These are phyloP conservation scores for Etheostoma cragini DNA, from an alignment of 2,113 vertebrate genomes.

Conservation along the genomic window DNA sequence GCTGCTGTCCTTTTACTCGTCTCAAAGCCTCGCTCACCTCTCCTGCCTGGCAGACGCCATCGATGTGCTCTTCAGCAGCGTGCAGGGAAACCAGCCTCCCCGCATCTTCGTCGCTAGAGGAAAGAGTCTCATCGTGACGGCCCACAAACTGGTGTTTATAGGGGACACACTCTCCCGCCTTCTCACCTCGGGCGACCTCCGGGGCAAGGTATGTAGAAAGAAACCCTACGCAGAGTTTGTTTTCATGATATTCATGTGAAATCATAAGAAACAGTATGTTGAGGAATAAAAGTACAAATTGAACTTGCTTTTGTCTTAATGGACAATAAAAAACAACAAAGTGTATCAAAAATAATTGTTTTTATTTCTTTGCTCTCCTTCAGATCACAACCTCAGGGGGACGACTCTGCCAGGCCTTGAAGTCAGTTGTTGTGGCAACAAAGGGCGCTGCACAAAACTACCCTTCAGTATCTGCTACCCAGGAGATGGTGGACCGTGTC, in stretches of 20 bases:
- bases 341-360: background rate
- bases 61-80: constrained; percentile 87
- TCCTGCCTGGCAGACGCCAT: constrained; percentile 88
- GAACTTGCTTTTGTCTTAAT: background rate
- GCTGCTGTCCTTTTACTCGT: constrained; percentile 91
- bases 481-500: constrained; percentile 89
- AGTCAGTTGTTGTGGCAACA: constrained; percentile 89
- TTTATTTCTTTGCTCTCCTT: constrained; percentile 14
- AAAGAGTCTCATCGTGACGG: constrained; percentile 90
- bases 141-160: constrained; percentile 93
- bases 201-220: constrained; percentile 78
- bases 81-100: constrained; percentile 88
- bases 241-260: background rate
- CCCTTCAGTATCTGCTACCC: constrained; percentile 87
- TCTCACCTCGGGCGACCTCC: constrained; percentile 86
- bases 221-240: background rate
- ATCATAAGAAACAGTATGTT: background rate
- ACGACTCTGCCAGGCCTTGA: constrained; percentile 88
- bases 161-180: constrained; percentile 91
- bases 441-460: constrained; percentile 92
- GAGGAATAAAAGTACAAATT: background rate
- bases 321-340: background rate
- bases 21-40: constrained; percentile 89
- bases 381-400: constrained; percentile 88
- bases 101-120: constrained; percentile 89